Evolutionary conservation across 2,797 vertebrate species (phyloP).

Genomic region (Tangara arthus): DNA sequence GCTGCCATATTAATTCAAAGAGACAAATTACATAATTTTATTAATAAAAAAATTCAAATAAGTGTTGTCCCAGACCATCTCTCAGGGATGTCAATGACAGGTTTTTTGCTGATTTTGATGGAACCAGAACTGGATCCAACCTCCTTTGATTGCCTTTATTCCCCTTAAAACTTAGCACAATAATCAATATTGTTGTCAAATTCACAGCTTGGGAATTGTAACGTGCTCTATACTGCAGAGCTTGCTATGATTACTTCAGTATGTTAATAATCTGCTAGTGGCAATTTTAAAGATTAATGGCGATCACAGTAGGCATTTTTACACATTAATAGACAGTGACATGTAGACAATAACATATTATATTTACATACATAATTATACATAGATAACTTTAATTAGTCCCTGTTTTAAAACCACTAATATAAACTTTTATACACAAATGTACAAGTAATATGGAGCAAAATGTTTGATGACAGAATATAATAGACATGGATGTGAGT

Average conservation of each 20-base stretch:
- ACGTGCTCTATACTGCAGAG: neutral
- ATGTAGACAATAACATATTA: constrained; percentile 77
- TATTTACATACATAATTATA: constrained; percentile 83
- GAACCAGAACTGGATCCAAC: neutral
- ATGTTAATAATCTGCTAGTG: constrained; percentile 19
- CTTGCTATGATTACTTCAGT: neutral
- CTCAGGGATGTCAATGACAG: neutral
- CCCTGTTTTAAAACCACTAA: constrained; percentile 78
- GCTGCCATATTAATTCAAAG: constrained; percentile 18
- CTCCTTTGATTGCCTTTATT: neutral
- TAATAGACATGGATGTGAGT: constrained; percentile 63
- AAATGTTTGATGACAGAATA: constrained; percentile 72
- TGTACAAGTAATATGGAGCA: constrained; percentile 79
- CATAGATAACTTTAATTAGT: constrained; percentile 74
- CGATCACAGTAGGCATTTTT: constrained; percentile 31
- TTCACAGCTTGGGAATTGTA: neutral
- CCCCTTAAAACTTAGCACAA: neutral
- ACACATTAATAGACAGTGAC: constrained; percentile 51
- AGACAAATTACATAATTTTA: neutral
- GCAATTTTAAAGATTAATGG: constrained; percentile 20
- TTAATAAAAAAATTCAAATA: neutral
- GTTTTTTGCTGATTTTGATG: neutral
- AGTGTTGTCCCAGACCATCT: neutral
- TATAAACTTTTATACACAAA: constrained; percentile 87
- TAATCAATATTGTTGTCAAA: constrained; percentile 3